Evolutionary conservation across 2,113 vertebrate genomes (phyloP), one percentile per base, ranked within the genome.

Genomic region (Speoplatyrhinus poulsoni): DNA sequence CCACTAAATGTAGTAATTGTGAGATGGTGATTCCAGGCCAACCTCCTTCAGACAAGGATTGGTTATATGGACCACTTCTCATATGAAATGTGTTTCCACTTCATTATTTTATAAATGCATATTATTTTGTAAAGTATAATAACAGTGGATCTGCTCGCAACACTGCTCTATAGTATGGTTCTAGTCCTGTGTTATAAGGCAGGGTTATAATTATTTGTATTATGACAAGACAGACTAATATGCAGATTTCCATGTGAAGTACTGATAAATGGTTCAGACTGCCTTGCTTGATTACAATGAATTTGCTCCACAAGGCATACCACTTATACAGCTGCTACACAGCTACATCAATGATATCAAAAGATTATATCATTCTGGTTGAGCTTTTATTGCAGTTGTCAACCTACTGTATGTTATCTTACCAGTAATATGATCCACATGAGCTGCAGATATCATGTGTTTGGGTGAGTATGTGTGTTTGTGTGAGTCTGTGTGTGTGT

Each of bases 11-110:
- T 19, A 1, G 19, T 7, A 41, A 7, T 41, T 4, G 41, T 33
- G 15, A 69, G 71, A 79, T 73, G 73, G 72, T 73, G 74, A 84
- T 72, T 73, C 33, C 8, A 15, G 69, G 72, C 73, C 57, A 66
- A 80, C 78, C 33, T 80, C 61, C 16, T 26, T 80, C 78, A 76
- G 80, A 85, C 86, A 41, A 80, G 68, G 63, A 50, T 81, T 64
- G 72, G 75, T 81, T 67, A 82, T 63, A 60, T 68, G 62, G 53
- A 41, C 60, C 56, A 67, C 76, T 62, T 73, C 17, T 78, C 19
- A 19, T 19, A 19, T 19, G 17, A 46, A 60, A 65, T 69, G 65
- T 41, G 71, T 73, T 79, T 82, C 50, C n/a, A 49, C 19, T 65
- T 79, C 36, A 36, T 26, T 73, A 50, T 41, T 41, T 41, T 41